Evolutionary conservation across 2,113 vertebrate genomes (phyloP).

Genomic region (Ovis aries): ARS-UI_Ramb_v3.0 NC_056054.1:234378501-234379000

Average conservation of each 20-base stretch:
- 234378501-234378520: background rate
- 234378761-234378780: background rate
- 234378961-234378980: background rate
- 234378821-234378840: background rate
- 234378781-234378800: background rate
- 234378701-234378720: background rate
- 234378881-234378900: background rate
- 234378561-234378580: background rate
- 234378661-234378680: background rate
- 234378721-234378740: background rate
- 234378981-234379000: background rate
- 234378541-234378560: background rate
- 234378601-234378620: background rate
- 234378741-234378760: background rate
- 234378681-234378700: background rate
- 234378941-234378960: background rate
- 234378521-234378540: background rate
- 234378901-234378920: background rate
- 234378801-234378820: background rate
- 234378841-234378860: background rate
- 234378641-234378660: background rate
- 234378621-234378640: background rate
- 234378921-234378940: background rate
- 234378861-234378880: background rate
- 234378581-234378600: background rate